Percentiles rank a stretch among this genome's conserved stretches.
Evolutionary conservation across 2,797 vertebrate genomes (phyloP).

Genomic region (Gallirallus australis): DNA sequence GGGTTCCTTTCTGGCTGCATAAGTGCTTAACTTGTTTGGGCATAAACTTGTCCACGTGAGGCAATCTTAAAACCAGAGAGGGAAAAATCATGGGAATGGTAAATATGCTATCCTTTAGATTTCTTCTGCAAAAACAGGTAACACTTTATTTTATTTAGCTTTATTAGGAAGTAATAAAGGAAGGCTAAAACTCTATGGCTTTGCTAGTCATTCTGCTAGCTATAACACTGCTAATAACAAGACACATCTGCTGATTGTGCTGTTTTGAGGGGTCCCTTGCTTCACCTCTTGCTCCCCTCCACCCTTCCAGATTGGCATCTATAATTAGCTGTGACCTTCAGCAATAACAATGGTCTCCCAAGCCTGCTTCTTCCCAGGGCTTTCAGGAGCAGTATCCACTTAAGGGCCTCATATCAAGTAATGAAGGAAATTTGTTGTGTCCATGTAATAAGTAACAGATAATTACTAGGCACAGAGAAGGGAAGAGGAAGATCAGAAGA

Average conservation of each 20-base stretch:
- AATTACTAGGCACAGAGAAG: background rate
- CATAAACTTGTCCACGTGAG: background rate
- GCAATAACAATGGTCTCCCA: background rate
- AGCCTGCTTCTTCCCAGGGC: background rate
- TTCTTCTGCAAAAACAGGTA: background rate
- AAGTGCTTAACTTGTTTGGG: background rate
- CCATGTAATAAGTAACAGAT: background rate
- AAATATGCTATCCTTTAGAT: background rate
- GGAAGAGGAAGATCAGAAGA: background rate
- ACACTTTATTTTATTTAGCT: background rate
- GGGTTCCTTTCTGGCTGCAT: background rate
- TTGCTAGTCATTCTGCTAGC: background rate
- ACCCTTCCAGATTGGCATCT: background rate
- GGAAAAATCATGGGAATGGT: background rate
- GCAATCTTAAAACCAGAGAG: background rate
- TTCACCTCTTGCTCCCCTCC: background rate
- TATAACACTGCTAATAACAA: background rate
- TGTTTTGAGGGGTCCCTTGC: background rate
- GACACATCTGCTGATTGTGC: background rate
- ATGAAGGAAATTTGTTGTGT: background rate
- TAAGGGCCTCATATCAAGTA: background rate
- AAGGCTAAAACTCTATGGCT: background rate
- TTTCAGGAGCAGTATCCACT: background rate
- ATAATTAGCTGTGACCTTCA: background rate
- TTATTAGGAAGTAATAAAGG: background rate